Evolutionary conservation across 2,113 vertebrate genomes (phyloP).

Genomic region (Campylomormyrus tamandua): DNA sequence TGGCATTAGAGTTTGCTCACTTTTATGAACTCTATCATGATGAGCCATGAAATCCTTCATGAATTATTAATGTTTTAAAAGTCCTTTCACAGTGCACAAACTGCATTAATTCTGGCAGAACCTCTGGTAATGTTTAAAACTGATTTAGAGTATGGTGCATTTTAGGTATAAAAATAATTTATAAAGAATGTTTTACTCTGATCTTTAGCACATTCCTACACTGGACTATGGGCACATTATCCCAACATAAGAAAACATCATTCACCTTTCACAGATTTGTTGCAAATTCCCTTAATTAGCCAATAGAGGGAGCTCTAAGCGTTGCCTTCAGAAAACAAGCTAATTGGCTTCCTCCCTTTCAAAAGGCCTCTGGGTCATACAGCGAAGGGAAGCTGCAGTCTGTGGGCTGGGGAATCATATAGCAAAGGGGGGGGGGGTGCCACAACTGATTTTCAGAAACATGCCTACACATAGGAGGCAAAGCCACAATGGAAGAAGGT

Average conservation of each 20-base stretch:
- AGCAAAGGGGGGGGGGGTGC: background rate
- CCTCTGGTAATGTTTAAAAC: background rate
- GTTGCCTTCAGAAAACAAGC: slow-evolving; percentile 10
- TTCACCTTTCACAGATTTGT: background rate
- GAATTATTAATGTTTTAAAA: background rate
- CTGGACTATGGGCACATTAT: background rate
- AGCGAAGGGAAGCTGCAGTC: slow-evolving; percentile 4
- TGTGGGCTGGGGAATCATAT: background rate
- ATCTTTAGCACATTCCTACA: background rate
- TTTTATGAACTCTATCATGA: background rate
- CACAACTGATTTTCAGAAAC: background rate
- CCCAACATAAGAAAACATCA: background rate
- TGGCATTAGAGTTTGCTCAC: background rate
- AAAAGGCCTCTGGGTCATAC: slow-evolving; percentile 30
- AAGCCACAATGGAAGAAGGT: background rate
- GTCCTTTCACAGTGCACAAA: background rate
- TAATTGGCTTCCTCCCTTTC: slow-evolving; percentile 24
- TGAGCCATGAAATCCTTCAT: background rate
- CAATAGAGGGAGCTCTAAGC: slow-evolving; percentile 30
- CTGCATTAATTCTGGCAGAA: background rate
- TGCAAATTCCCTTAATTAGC: background rate
- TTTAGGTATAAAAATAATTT: background rate
- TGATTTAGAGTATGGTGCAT: background rate
- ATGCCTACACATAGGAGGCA: background rate
- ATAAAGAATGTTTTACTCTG: background rate